These are phyloP conservation scores for Axinella damicornis DNA, from an alignment of 37 sponge, comb jelly and placozoan species.

Conservation along the genomic window DNA sequence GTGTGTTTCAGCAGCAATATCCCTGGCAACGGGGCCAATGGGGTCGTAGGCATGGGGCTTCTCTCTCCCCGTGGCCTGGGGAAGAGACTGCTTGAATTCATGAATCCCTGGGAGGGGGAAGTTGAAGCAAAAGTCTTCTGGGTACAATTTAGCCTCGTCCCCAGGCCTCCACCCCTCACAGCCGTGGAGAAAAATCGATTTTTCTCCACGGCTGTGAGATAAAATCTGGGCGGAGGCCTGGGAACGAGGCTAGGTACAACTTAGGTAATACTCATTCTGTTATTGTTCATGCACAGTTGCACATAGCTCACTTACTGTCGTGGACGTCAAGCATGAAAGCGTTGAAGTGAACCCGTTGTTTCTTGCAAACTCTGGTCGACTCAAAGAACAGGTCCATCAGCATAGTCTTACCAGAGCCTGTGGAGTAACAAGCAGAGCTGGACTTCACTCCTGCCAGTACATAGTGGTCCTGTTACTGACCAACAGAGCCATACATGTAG, in stretches of 20 bases:
- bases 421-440: no score
- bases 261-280: no score
- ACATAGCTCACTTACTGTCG: constrained; percentile 40
- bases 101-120: constrained; percentile 68
- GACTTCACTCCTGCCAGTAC: no score
- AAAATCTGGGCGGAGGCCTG: no score
- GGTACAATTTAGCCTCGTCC: no score
- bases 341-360: constrained; percentile 89
- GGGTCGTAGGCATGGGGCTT: constrained; percentile 79
- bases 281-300: no score
- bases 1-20: constrained; percentile 68
- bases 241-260: background rate
- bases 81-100: constrained; percentile 69
- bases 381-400: constrained; percentile 96
- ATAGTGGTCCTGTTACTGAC: constrained; percentile 64
- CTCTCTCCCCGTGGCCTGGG: constrained; percentile 1
- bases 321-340: constrained; percentile 96
- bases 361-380: constrained; percentile 36
- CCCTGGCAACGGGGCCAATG: constrained; percentile 87
- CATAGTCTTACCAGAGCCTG: constrained; percentile 94
- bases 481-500: constrained; percentile 94
- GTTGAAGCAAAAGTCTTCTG: background rate
- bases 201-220: no score
- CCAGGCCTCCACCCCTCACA: no score
- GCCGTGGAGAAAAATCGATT: no score